These are phyloP conservation scores for Drosophila virilis DNA, from an alignment of 1,140 invertebrate genomes.

Conservation along the genomic window DNA sequence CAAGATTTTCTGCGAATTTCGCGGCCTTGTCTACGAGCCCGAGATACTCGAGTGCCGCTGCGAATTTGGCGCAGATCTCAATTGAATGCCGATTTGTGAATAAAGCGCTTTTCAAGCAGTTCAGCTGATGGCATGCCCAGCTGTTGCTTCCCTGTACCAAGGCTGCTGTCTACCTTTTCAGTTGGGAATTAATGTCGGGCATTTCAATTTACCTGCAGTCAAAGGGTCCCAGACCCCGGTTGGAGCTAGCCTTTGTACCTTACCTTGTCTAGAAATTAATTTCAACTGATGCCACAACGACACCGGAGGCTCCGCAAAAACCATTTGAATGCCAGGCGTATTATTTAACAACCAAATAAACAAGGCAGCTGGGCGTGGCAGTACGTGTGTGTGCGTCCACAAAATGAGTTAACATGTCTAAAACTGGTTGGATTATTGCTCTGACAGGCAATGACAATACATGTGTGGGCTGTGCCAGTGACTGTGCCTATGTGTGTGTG, in stretches of 20 bases:
- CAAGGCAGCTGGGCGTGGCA: constrained; percentile 14
- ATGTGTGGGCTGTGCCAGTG: background rate
- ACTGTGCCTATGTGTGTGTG: background rate
- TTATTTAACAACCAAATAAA: constrained; percentile 57
- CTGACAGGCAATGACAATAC: constrained; percentile 58
- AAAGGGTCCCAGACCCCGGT: background rate
- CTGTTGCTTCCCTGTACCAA: constrained; percentile 10
- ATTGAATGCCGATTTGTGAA: background rate
- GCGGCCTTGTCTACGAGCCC: constrained; percentile 17
- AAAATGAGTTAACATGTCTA: constrained; percentile 78
- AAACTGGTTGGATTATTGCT: constrained; percentile 66
- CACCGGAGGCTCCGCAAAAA: constrained; percentile 9
- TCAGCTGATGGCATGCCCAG: background rate
- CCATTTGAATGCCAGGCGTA: constrained; percentile 61
- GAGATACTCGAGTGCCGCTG: constrained; percentile 12
- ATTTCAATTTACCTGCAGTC: constrained; percentile 2
- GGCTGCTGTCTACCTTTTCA: background rate
- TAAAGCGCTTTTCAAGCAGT: background rate
- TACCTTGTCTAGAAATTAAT: constrained; percentile 61
- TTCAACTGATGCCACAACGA: constrained; percentile 61
- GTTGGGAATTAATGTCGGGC: constrained; percentile 52
- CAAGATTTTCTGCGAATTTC: constrained; percentile 63
- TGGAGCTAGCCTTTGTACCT: constrained; percentile 22
- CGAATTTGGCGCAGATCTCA: background rate
- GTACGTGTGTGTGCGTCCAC: constrained; percentile 22